These are phyloP conservation scores for Melanotaenia trifasciata DNA, from an alignment of 2,797 vertebrate genomes.

Conservation along the genomic window DNA sequence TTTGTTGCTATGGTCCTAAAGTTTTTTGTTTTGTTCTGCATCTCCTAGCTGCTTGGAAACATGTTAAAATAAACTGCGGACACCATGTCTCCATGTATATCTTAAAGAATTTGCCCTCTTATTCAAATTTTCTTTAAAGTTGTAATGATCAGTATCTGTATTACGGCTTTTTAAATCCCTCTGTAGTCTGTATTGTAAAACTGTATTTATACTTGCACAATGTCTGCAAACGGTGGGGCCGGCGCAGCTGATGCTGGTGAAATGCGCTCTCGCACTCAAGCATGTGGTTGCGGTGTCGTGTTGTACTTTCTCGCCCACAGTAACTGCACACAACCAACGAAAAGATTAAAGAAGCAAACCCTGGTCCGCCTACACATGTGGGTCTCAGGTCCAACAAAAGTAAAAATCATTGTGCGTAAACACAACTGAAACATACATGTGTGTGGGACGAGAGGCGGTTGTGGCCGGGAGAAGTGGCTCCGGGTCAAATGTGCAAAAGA, in stretches of 20 bases:
- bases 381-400: too few species aligned
- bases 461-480: too few species aligned
- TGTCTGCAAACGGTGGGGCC: too few species aligned
- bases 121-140: background rate
- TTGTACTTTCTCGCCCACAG: too few species aligned
- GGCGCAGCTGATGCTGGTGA: too few species aligned
- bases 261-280: too few species aligned
- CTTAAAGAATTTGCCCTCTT: background rate
- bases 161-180: background rate
- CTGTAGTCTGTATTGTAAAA: background rate
- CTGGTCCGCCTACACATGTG: background rate
- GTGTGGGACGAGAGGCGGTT: too few species aligned
- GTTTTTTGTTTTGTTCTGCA: background rate
- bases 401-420: too few species aligned
- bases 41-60: conserved; percentile 2
- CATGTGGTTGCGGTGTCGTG: too few species aligned
- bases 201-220: too few species aligned
- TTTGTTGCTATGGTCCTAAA: conserved; percentile 16
- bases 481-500: background rate
- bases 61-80: conserved; percentile 2
- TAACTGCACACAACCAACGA: background rate
- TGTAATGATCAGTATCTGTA: background rate
- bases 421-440: too few species aligned
- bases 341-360: background rate
- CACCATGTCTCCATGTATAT: background rate